Base-by-base conservation (phyloP, 2,888 invertebrate genomes). In the Meghimatium bilineatum region DNA sequence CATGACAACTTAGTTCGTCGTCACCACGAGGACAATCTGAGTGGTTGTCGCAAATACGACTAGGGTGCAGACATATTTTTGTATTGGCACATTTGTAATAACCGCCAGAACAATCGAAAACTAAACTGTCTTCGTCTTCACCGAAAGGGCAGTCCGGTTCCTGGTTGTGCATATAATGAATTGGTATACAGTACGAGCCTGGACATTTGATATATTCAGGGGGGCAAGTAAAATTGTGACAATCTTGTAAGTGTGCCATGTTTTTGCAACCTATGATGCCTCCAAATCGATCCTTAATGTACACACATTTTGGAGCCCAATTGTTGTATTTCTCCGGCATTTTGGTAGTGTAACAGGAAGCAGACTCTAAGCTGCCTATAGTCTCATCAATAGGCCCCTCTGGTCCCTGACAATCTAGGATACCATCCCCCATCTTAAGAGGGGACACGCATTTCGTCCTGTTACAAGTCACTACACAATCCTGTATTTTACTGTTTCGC, bases 361-460 rank as follows among this genome's bases (percentile, higher is more conserved):
- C 29, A 6, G 34, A 1, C 34, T 79, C 79, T 0, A 79, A 32
- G 8, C 29, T 44, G 49, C 79, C 79, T 23, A 67, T 34, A 0
- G 79, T 69, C 14, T 79, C 79, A 52, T 79, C 79, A 1, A 79
- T 14, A 10, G 79, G 79, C n/a, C 79, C 79, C 49, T 79, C 79
- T 0, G 52, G 79, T 5, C 79, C 79, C 20, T 29, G 49, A 23
- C 79, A 79, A 32, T 79, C 69, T 26, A 79, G 2, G 0, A 79
- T 23, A 69, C 79, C 69, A 69, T 79, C 78, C 8, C 38, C 66
- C 34, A 78, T 36, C n/a, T 66, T 66, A 20, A 6, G 17, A 1
- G n/a, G 44, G 2, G 66, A n/a, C 12, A 78, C 78, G 23, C 78
- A 78, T 36, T 78, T 63, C 6, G 66, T n/a, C 20, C 66, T 44